These are phyloP conservation scores for Sminthurides aquaticus DNA, from an alignment of 2,888 invertebrate species.

Conservation along the genomic window DNA sequence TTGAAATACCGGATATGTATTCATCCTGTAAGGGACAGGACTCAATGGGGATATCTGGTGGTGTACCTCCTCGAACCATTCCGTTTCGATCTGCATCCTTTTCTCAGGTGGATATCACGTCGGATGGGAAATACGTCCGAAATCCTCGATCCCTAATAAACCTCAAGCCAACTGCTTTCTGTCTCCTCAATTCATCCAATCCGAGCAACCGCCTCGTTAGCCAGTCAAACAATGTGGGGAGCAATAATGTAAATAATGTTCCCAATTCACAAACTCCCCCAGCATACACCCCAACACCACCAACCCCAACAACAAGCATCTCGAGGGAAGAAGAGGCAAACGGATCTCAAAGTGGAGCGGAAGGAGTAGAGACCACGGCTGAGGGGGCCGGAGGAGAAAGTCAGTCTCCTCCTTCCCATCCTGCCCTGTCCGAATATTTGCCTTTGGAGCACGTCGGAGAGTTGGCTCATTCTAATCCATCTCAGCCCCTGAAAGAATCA, in stretches of 20 bases:
- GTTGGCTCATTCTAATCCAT: too few relatives aligned
- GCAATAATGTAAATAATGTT: background rate
- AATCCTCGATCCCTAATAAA: constrained; percentile 41
- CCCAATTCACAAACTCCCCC: background rate
- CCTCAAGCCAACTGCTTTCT: constrained; percentile 43
- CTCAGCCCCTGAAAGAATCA: too few relatives aligned
- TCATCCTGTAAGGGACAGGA: background rate
- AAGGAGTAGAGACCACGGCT: too few relatives aligned
- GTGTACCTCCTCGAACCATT: constrained; percentile 24
- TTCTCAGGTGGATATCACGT: constrained; percentile 71
- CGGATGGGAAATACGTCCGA: constrained; percentile 54
- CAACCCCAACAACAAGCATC: background rate
- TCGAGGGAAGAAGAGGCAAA: background rate
- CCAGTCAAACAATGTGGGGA: background rate
- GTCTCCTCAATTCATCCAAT: constrained; percentile 28
- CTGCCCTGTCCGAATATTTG: too few relatives aligned
- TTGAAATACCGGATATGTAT: background rate
- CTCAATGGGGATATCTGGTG: background rate
- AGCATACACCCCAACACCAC: background rate
- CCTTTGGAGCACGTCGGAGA: too few relatives aligned
- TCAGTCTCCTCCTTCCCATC: too few relatives aligned
- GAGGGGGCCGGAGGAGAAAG: too few relatives aligned
- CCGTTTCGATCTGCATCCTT: constrained; percentile 79
- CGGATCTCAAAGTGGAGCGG: background rate
- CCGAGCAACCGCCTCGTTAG: background rate